Evolutionary conservation across 2,797 vertebrate species (phyloP), one percentile per base, ranked within the genome.

Genomic region (Pelodytes ibericus): DNA sequence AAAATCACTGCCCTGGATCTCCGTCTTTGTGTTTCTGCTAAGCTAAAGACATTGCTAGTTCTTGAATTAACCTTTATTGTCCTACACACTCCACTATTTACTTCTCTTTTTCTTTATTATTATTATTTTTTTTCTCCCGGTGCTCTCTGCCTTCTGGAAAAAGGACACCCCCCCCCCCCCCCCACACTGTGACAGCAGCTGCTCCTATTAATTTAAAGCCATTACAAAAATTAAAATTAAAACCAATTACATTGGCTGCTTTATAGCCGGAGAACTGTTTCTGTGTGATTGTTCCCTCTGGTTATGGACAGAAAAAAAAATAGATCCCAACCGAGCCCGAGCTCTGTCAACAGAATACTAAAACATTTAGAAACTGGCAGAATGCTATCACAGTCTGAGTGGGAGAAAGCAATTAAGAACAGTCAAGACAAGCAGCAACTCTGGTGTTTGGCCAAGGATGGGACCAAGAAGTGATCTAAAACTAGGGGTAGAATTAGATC

Each of bases 151-250:
- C 86, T 92, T 89, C 89, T 92, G 86, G 86, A 89, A 88, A 60
- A 91, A 91, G 87, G 89, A 89, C 88, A 91, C 87, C 87, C 87
- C 91, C 89, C 90, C 88, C 91, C 87, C 88, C 91, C 87, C 87
- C 87, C 91, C 89, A 90, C 88, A 91, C 87, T 90, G 84, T 87
- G 88, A 86, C 80, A 89, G 88, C 89, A 91, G 89, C 88, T 91
- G 91, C 84, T 91, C 90, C 87, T 91, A 90, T 92, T 92, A 93
- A 92, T 92, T 91, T 87, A 84, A 89, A 88, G 84, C 84, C 86
- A 91, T 91, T 91, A 91, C 87, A 92, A 92, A 90, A 91, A 90
- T 90, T 89, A 93, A 95, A 94, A 95, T 93, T 90, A 93, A 93
- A 92, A 88, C 87, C 88, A 95, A 95, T 95, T 92, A 93, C 89